Percentiles rank a stretch among this genome's conserved stretches.
These are phyloP conservation scores for Brachionus asplanchnoidis DNA, from an alignment of 1,140 invertebrate species.

Conservation along the genomic window DNA sequence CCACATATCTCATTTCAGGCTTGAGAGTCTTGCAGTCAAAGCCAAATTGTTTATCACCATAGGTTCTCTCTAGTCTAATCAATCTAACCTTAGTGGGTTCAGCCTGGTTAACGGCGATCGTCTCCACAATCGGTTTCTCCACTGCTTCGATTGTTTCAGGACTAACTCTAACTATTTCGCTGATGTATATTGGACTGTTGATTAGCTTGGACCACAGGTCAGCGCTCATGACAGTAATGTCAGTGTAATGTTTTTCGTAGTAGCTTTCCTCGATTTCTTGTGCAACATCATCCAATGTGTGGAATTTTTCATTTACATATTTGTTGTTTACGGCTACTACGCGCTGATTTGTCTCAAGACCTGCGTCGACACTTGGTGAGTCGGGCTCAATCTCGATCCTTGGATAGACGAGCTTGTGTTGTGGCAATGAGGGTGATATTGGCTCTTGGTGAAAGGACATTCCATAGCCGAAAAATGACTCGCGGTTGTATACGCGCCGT, in stretches of 20 bases:
- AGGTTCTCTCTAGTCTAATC: neutral
- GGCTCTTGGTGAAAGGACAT: conserved; percentile 32
- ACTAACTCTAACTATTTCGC: neutral
- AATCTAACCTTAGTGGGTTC: neutral
- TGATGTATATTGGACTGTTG: neutral
- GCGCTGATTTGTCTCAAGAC: neutral
- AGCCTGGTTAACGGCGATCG: neutral
- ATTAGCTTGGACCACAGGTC: neutral
- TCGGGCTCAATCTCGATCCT: conserved; percentile 1
- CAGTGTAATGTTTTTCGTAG: neutral
- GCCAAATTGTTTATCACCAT: neutral
- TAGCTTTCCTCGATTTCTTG: conserved; percentile 33
- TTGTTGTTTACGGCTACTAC: conserved; percentile 27
- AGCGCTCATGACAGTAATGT: neutral
- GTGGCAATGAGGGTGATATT: neutral
- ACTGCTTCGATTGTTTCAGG: neutral
- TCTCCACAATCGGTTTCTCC: neutral
- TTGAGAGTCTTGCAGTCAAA: conserved; percentile 40
- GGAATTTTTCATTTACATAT: conserved; percentile 20
- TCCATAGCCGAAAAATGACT: conserved; percentile 25
- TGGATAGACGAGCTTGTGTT: conserved; percentile 33
- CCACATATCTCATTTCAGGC: conserved; percentile 9
- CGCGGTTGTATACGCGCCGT: neutral
- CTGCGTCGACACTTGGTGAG: conserved; percentile 28
- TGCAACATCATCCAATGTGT: conserved; percentile 15